Percentiles rank a stretch among this genome's conserved stretches.
These are phyloP conservation scores for Crotalus adamanteus DNA, from an alignment of 2,797 vertebrate species.

Conservation along the genomic window DNA sequence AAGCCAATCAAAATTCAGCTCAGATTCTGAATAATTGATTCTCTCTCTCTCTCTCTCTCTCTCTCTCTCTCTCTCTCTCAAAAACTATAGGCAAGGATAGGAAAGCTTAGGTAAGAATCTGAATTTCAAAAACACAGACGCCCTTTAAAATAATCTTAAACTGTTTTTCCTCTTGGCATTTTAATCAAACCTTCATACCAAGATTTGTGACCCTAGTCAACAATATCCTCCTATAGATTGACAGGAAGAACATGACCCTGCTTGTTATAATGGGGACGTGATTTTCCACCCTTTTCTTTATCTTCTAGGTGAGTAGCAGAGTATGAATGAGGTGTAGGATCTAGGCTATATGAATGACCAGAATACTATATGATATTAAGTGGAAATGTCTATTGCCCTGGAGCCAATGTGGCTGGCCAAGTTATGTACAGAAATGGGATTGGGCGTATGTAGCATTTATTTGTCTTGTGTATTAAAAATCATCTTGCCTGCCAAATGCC, in stretches of 20 bases:
- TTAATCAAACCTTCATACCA: not conserved
- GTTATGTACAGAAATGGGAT: not conserved
- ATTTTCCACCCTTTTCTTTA: not conserved
- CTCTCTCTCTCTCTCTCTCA: too few relatives aligned
- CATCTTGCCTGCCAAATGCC: not conserved
- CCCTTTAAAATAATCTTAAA: slow-evolving; percentile 3
- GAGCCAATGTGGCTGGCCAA: not conserved
- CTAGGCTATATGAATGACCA: not conserved
- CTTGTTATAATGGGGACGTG: not conserved
- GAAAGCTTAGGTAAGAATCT: not conserved
- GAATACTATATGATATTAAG: not conserved
- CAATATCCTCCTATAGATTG: not conserved
- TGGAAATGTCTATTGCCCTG: not conserved
- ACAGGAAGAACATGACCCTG: not conserved
- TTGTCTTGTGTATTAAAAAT: not conserved
- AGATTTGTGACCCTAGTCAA: not conserved
- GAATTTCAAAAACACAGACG: not conserved
- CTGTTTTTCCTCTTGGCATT: slow-evolving; percentile 8
- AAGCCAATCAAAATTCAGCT: not conserved
- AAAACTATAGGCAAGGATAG: not conserved
- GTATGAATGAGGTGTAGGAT: not conserved
- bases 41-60: too few relatives aligned
- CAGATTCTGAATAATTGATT: not conserved
- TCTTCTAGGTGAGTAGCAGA: not conserved
- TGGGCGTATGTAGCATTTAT: not conserved